phyloP scores from a whole-genome alignment of 2,888 invertebrate species.

The Ennomos fuscantarius region DNA sequence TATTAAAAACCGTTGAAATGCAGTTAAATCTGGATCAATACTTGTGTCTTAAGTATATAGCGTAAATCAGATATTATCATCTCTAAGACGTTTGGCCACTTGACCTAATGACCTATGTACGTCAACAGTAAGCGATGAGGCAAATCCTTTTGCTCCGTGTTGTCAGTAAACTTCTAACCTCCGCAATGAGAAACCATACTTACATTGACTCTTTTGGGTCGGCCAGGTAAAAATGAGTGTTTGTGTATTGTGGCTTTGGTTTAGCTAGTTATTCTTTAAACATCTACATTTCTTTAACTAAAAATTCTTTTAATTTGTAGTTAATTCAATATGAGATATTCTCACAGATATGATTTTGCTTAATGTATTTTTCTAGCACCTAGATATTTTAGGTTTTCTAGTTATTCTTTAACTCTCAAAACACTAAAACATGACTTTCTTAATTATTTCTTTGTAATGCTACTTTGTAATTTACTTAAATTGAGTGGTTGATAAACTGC shows the following conservation, averaged over 20 bases:
- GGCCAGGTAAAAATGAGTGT: slow-evolving; percentile 72
- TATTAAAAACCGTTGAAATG: slow-evolving; percentile 37
- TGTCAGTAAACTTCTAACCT: slow-evolving; percentile 77
- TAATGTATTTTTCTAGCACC: too few relatives aligned
- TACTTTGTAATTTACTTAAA: not conserved
- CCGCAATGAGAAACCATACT: slow-evolving; percentile 82
- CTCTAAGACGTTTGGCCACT: slow-evolving; percentile 20
- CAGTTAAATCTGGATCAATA: slow-evolving; percentile 40
- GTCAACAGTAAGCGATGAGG: slow-evolving; percentile 83
- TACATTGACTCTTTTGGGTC: slow-evolving; percentile 78
- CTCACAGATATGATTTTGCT: too few relatives aligned
- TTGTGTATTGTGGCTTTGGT: slow-evolving; percentile 47
- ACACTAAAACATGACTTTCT: too few relatives aligned
- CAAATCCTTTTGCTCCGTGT: slow-evolving; percentile 72
- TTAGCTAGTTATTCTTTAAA: slow-evolving; percentile 9
- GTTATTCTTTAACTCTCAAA: too few relatives aligned
- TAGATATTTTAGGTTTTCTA: too few relatives aligned
- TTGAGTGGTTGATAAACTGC: not conserved
- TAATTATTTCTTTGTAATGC: too few relatives aligned
- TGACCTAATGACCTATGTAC: slow-evolving; percentile 78
- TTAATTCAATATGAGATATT: not conserved
- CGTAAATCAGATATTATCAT: slow-evolving; percentile 22
- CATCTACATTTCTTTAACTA: slow-evolving; percentile 6
- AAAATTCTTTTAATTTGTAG: slow-evolving; percentile 1
- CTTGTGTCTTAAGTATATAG: slow-evolving; percentile 16